Evolutionary conservation across 2,113 vertebrate species (phyloP).

Genomic region (Pipra filicauda): DNA sequence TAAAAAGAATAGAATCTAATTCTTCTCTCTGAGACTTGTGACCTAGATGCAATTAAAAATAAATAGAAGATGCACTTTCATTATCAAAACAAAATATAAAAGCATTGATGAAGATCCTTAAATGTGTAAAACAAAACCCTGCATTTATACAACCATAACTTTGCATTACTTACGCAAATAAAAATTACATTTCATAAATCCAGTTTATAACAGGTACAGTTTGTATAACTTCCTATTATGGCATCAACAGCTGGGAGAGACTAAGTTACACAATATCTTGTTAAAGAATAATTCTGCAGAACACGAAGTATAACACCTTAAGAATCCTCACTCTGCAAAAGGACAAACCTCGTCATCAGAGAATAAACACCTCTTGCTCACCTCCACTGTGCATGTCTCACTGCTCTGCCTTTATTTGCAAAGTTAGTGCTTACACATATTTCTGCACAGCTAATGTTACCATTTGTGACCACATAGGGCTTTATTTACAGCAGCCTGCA

Average conservation of each 20-base stretch:
- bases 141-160: background rate
- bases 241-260: background rate
- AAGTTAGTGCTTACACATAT: background rate
- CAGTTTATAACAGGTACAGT: background rate
- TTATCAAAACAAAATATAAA: background rate
- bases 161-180: background rate
- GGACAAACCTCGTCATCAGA: background rate
- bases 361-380: background rate
- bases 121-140: background rate
- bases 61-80: background rate
- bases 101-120: background rate
- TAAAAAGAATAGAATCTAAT: slow-evolving; percentile 98
- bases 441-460: background rate
- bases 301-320: background rate
- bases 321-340: background rate
- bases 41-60: slow-evolving; percentile 76
- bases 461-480: background rate
- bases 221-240: background rate
- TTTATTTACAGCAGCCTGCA: background rate
- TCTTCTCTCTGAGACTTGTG: slow-evolving; percentile 99
- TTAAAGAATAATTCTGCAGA: background rate
- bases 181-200: background rate
- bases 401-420: background rate
- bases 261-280: background rate
- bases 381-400: background rate